Evolutionary conservation across 30 jellyfish, hydroid and myxozoan species (phyloP).

Genomic region (Haliclystus octoradiatus): DNA sequence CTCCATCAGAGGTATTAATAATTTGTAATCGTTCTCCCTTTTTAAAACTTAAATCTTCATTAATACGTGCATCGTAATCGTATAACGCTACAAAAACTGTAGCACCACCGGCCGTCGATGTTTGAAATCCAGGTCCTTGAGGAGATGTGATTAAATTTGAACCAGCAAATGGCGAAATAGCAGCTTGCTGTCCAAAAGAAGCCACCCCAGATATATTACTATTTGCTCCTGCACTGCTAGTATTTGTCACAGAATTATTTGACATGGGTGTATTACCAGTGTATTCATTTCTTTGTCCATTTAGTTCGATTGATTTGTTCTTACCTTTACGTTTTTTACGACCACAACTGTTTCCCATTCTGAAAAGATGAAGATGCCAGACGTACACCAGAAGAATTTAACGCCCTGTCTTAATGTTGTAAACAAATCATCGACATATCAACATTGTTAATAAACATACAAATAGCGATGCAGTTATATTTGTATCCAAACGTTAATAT

Average conservation of each 20-base stretch:
- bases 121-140: background rate
- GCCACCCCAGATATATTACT: background rate
- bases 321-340: background rate
- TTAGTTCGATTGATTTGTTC: background rate
- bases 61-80: slow-evolving; percentile 84
- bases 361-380: too few species aligned
- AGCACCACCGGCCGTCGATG: slow-evolving; percentile 8
- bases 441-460: too few species aligned
- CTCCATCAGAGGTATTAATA: slow-evolving; percentile 87
- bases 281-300: background rate
- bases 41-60: slow-evolving; percentile 80
- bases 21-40: slow-evolving; percentile 81
- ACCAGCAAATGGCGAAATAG: background rate
- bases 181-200: background rate
- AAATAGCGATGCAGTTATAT: too few species aligned
- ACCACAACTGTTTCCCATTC: background rate
- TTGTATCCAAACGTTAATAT: too few species aligned
- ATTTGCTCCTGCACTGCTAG: background rate
- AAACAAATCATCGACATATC: too few species aligned
- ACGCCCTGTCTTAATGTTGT: too few species aligned
- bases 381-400: too few species aligned
- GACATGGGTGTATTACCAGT: background rate
- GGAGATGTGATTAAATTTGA: background rate
- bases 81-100: slow-evolving; percentile 69
- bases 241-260: too few species aligned